Evolutionary conservation across 2,113 vertebrate genomes (phyloP).

Genomic region (Tricholaema leucomelas): DNA sequence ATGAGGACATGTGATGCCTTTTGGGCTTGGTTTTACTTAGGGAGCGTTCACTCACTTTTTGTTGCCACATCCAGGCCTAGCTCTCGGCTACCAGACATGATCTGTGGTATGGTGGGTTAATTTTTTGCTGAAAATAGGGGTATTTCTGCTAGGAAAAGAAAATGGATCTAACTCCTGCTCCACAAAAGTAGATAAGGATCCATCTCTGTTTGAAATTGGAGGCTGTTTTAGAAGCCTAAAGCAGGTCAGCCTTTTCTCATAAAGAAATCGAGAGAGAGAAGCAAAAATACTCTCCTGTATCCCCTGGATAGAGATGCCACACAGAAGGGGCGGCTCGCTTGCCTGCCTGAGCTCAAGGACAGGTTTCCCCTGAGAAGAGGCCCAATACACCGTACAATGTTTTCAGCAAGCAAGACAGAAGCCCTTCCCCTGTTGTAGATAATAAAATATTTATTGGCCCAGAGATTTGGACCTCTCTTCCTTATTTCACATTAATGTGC

Average conservation of each 20-base stretch:
- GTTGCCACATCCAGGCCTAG: not conserved
- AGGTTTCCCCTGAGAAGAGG: constrained; percentile 17
- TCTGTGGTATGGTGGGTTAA: not conserved
- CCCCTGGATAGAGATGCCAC: not conserved
- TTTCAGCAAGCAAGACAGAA: constrained; percentile 3
- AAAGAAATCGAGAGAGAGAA: not conserved
- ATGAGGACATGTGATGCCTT: not conserved
- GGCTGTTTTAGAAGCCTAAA: constrained; percentile 20
- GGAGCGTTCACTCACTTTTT: not conserved
- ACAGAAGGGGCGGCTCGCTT: not conserved
- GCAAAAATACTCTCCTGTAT: not conserved
- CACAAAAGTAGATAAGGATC: not conserved
- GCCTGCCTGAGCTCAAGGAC: constrained; percentile 40
- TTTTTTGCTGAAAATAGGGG: not conserved
- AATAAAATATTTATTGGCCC: constrained; percentile 62
- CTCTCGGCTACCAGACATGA: not conserved
- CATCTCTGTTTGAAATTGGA: not conserved
- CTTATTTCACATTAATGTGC: constrained; percentile 48
- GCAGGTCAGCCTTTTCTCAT: constrained; percentile 10
- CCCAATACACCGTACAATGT: not conserved
- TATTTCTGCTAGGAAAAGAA: not conserved
- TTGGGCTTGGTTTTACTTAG: not conserved
- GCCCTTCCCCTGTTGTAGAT: constrained; percentile 46
- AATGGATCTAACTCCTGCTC: not conserved
- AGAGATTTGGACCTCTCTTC: constrained; percentile 56